Conservation (phyloP, 2,113 vertebrate species). For the Pelvicachromis taeniatus region DNA sequence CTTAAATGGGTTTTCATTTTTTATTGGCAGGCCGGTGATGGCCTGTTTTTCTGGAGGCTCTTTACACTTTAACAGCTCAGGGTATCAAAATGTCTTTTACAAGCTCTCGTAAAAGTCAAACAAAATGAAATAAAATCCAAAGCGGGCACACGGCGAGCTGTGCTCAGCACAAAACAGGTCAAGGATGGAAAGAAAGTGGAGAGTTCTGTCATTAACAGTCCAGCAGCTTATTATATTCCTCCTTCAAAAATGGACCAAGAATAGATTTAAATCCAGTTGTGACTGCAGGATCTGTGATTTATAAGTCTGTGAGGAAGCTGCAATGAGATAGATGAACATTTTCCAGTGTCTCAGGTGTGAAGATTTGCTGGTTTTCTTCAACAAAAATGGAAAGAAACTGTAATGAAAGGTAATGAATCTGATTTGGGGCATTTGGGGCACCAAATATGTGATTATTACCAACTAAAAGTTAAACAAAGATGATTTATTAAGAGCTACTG, state of each 20-base stretch:
- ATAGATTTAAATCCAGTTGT: neutral
- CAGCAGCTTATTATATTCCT: neutral
- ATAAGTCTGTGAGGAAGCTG: neutral
- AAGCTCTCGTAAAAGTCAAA: constrained; percentile 57
- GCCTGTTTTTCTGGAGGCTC: constrained; percentile 52
- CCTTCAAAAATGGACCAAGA: neutral
- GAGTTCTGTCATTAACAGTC: neutral
- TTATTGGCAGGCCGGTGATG: constrained; percentile 64
- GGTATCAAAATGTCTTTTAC: constrained; percentile 60
- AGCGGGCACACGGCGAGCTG: neutral
- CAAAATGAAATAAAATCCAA: constrained; percentile 52
- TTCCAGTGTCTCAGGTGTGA: neutral
- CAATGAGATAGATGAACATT: neutral
- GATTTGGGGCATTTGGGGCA: neutral
- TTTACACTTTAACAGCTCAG: constrained; percentile 64
- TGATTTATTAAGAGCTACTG: neutral
- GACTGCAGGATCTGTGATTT: neutral
- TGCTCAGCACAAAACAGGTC: neutral
- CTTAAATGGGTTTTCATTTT: constrained; percentile 70
- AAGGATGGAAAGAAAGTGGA: neutral
- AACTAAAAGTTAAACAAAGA: neutral
- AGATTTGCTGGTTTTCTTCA: neutral
- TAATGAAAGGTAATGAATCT: neutral
- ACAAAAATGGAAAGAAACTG: neutral
- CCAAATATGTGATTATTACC: too few species aligned